Conservation (phyloP, 2,888 invertebrate species). For the Catocala fraxini region DNA sequence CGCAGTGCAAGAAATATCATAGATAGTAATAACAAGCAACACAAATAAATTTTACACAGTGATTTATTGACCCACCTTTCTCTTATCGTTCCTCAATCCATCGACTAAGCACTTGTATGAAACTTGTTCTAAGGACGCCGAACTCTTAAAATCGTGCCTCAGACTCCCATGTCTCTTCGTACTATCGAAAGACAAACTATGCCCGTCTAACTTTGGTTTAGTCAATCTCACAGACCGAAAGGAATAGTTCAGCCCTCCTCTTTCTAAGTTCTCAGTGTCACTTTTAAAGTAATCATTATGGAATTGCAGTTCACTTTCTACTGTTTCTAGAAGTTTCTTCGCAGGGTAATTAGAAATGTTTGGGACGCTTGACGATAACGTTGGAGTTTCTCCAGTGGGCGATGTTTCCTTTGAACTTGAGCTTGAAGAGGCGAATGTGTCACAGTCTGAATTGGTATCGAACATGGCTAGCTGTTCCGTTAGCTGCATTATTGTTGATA, state of each 20-base stretch:
- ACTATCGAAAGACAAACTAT: conserved; percentile 68
- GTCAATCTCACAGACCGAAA: conserved; percentile 70
- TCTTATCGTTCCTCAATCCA: conserved; percentile 63
- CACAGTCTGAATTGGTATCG: conserved; percentile 91
- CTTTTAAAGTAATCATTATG: conserved; percentile 78
- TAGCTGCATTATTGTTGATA: conserved; percentile 92
- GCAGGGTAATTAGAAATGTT: conserved; percentile 62
- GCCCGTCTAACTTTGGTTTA: conserved; percentile 60
- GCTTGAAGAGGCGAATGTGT: conserved; percentile 89
- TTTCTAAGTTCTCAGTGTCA: conserved; percentile 62
- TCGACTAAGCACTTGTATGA: conserved; percentile 70
- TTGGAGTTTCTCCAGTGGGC: conserved; percentile 82
- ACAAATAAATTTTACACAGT: background rate
- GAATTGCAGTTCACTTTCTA: conserved; percentile 68
- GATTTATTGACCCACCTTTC: conserved; percentile 60
- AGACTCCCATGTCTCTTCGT: conserved; percentile 66
- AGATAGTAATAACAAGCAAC: too few species aligned
- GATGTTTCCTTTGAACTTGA: conserved; percentile 89
- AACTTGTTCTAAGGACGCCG: conserved; percentile 73
- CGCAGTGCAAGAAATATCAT: too few species aligned
- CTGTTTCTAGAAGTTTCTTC: conserved; percentile 53
- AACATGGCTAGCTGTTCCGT: conserved; percentile 92
- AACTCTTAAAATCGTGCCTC: conserved; percentile 67
- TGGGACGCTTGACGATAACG: conserved; percentile 72
- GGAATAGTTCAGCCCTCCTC: conserved; percentile 64